Conservation (phyloP, 2,113 vertebrate genomes). For the Anolis carolinensis region DNA sequence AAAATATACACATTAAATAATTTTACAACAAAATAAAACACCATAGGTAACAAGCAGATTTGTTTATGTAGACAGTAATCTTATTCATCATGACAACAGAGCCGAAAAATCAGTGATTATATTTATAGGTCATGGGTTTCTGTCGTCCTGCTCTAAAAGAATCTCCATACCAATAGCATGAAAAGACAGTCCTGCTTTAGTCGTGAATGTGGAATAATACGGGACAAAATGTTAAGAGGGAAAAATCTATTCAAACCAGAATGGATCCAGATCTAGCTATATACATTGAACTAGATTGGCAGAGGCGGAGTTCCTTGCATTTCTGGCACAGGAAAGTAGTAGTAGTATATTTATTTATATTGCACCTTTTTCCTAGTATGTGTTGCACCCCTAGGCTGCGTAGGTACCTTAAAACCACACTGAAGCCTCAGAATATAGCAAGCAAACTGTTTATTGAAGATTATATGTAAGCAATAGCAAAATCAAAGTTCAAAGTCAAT, state of each 20-base stretch:
- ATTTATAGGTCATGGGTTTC: slow-evolving; percentile 11
- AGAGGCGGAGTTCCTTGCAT: too few relatives aligned
- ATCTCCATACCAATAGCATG: not conserved
- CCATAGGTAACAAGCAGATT: slow-evolving; percentile 76
- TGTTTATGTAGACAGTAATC: slow-evolving; percentile 66
- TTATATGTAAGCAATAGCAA: too few relatives aligned
- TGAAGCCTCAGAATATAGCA: too few relatives aligned
- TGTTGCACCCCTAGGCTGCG: too few relatives aligned
- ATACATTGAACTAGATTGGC: too few relatives aligned
- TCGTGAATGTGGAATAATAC: slow-evolving; percentile 8
- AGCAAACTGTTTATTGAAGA: too few relatives aligned
- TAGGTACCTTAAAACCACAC: too few relatives aligned
- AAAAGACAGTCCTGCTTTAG: not conserved
- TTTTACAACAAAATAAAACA: slow-evolving; percentile 76
- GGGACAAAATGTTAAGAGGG: not conserved
- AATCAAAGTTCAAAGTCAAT: too few relatives aligned
- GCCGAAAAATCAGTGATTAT: slow-evolving; percentile 59
- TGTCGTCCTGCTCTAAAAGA: not conserved
- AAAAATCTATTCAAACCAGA: not conserved
- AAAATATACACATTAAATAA: slow-evolving; percentile 66
- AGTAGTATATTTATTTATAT: too few relatives aligned
- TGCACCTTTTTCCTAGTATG: too few relatives aligned
- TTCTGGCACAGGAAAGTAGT: too few relatives aligned
- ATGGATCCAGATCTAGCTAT: too few relatives aligned
- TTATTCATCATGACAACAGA: slow-evolving; percentile 58